These are phyloP conservation scores for Porphyrio hochstetteri DNA, from an alignment of 2,113 vertebrate genomes.

Conservation along the genomic window DNA sequence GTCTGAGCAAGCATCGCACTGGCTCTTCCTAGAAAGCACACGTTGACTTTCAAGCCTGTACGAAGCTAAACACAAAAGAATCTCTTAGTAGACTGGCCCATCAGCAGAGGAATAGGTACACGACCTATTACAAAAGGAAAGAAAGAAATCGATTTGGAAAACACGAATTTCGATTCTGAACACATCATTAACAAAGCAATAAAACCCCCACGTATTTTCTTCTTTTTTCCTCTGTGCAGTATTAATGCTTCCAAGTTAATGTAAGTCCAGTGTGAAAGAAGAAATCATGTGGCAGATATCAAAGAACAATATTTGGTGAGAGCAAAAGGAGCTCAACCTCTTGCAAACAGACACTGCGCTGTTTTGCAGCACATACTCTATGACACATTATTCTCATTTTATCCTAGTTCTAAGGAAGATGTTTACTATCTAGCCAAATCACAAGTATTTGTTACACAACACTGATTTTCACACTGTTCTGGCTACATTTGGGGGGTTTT, in stretches of 20 bases:
- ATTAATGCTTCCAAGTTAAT: not conserved
- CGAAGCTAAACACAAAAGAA: not conserved
- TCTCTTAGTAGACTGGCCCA: not conserved
- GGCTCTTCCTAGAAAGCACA: not conserved
- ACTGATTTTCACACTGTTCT: not conserved
- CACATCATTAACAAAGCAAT: not conserved
- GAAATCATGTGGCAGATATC: not conserved
- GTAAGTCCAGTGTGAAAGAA: not conserved
- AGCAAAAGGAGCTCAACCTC: not conserved
- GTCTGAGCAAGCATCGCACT: not conserved
- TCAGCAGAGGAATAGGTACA: not conserved
- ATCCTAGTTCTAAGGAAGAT: not conserved
- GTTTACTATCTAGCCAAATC: not conserved
- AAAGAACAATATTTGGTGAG: not conserved
- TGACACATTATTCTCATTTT: not conserved
- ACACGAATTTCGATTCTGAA: not conserved
- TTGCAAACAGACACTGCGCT: not conserved
- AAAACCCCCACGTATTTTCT: not conserved
- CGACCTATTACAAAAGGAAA: not conserved
- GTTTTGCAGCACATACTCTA: not conserved
- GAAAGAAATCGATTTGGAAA: not conserved
- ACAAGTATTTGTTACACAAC: not conserved
- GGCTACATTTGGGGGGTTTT: not conserved
- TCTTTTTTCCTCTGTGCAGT: not conserved
- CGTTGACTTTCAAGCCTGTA: not conserved